These are phyloP conservation scores for Lagopus muta DNA, from an alignment of 2,113 vertebrate species.

Conservation along the genomic window DNA sequence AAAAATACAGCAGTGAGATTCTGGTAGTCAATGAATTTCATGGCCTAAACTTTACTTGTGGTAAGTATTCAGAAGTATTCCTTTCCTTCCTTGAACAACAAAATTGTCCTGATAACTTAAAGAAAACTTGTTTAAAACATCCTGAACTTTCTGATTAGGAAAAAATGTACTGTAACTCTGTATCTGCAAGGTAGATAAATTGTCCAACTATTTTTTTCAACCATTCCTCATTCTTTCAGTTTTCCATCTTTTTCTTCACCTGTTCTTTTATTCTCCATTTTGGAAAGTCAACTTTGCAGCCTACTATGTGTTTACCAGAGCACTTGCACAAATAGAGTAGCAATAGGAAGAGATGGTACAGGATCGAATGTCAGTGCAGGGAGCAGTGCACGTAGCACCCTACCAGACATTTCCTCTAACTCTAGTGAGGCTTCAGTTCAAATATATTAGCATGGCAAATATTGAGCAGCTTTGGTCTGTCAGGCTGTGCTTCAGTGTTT, in stretches of 20 bases:
- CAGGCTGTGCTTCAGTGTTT: not conserved
- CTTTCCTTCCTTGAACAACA: not conserved
- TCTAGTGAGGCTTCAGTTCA: not conserved
- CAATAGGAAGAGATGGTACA: not conserved
- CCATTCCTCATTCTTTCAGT: not conserved
- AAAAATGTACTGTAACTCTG: accelerated
- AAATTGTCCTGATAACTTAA: not conserved
- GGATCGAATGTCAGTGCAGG: not conserved
- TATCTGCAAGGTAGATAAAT: not conserved
- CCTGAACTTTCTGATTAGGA: not conserved
- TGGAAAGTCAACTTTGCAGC: not conserved
- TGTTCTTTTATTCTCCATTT: not conserved
- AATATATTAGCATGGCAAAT: accelerated
- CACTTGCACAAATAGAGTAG: not conserved
- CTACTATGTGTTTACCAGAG: not conserved
- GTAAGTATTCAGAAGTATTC: constrained; percentile 78
- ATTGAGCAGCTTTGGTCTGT: not conserved
- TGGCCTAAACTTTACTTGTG: constrained; percentile 89
- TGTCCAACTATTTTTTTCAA: not conserved
- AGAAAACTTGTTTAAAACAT: not conserved
- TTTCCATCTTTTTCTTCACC: not conserved
- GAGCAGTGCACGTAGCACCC: not conserved
- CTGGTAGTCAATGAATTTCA: constrained; percentile 94
- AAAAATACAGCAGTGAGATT: constrained; percentile 93
- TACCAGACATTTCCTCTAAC: not conserved